A percentile compares a stretch with the other conserved stretches of the same genome.
Conservation (phyloP, 1,140 invertebrate genomes). For the Bombus huntii region DNA sequence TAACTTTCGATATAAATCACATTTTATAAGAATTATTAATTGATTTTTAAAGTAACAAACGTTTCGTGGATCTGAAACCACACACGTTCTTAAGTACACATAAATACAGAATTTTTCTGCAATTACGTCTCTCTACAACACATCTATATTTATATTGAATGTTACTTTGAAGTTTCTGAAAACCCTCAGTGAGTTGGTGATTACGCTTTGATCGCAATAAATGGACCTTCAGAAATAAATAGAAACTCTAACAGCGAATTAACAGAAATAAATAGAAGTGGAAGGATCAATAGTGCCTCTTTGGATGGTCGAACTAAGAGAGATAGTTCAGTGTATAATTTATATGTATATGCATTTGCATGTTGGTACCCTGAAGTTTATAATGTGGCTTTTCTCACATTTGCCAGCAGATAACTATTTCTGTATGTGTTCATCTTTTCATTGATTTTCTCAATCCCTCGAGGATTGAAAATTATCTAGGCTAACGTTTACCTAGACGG, state of each 20-base stretch:
- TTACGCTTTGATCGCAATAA: background rate
- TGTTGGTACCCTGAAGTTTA: background rate
- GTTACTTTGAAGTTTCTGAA: background rate
- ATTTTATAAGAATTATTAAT: no score
- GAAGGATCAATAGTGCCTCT: background rate
- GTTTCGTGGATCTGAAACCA: background rate
- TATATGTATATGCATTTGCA: background rate
- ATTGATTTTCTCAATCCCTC: background rate
- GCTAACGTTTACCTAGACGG: background rate
- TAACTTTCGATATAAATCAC: no score
- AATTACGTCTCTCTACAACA: background rate
- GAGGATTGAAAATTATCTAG: background rate
- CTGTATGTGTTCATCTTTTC: background rate
- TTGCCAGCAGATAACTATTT: background rate
- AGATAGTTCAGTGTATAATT: background rate
- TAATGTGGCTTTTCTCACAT: background rate
- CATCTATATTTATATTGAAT: background rate
- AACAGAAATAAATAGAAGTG: background rate
- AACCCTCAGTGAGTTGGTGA: background rate
- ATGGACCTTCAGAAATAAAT: background rate
- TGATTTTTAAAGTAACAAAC: background rate
- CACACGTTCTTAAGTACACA: background rate
- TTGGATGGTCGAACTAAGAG: background rate
- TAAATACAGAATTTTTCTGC: background rate
- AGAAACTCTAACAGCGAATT: background rate